Evolutionary conservation across 1,140 invertebrate genomes (phyloP), one percentile per base, ranked within the genome.

Genomic region (Micrasema minimum): DNA sequence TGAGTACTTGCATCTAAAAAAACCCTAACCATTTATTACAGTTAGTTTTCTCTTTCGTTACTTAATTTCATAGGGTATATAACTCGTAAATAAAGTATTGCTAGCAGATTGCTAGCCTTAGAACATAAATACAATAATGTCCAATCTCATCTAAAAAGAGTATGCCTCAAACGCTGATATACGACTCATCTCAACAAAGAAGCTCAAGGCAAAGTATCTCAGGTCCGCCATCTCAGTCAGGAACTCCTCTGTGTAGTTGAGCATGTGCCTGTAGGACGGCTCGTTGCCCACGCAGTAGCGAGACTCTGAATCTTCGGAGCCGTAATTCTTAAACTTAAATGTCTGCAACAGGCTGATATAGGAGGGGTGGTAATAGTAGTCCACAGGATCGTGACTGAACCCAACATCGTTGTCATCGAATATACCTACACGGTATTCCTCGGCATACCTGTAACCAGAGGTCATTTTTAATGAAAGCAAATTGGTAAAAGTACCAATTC

Each of bases 181-280:
- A 43, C 41, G 74, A 41, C 71, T 72, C 71, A 72, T 70, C 62
- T 75, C 74, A 0, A 75, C 74, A 26, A 73, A 73, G 61, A 75
- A 75, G 38, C 71, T 72, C 16, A 75, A 61, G 1, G 74, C 67
- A 35, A 75, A 75, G 46, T 75, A 75, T 59, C 53, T 67, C 38
- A 73, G 31, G 22, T 71, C 64, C 9, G 64, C 67, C 74, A 75
- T 75, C 55, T 75, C 69, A 0, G 65, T 71, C 2, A 75, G 51
- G 37, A 75, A 75, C 48, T 75, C 74, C 61, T 75, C 74, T 0
- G 74, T 75, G 43, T 73, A 73, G 62, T 75, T 75, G 18, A 75
- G 48, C 67, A 73, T 70, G 37, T 71, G 69, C 31, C 69, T 70
- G 64, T 73, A 75, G 26, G 71, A 73, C 12, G 71, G 74, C 41